These are phyloP conservation scores for Amaurobius ferox DNA, from an alignment of 2,888 invertebrate genomes.

Conservation along the genomic window DNA sequence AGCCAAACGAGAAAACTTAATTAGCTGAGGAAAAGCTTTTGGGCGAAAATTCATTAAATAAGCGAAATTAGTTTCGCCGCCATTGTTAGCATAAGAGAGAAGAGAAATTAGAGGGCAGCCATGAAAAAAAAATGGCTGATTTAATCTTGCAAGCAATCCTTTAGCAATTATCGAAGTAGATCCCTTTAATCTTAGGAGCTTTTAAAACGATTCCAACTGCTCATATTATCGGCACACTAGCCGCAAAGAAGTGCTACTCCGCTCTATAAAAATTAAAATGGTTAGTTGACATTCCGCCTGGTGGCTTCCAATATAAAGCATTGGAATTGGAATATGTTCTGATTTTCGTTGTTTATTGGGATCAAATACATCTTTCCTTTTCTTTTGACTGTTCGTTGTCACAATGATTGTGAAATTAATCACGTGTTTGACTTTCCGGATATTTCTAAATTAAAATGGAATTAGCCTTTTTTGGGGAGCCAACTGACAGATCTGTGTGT, in stretches of 20 bases:
- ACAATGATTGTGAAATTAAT: constrained; percentile 14
- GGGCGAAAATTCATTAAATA: constrained; percentile 70
- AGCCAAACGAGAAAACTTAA: constrained; percentile 71
- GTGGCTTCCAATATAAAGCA: constrained; percentile 13
- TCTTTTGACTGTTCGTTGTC: constrained; percentile 32
- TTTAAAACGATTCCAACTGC: constrained; percentile 68
- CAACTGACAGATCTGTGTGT: neutral
- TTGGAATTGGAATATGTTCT: constrained; percentile 23
- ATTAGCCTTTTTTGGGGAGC: neutral
- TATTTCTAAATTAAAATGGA: constrained; percentile 30
- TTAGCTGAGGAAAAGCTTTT: constrained; percentile 69
- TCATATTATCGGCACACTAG: constrained; percentile 50
- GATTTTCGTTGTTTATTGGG: neutral
- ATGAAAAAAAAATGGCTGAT: constrained; percentile 49
- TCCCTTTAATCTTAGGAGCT: constrained; percentile 67
- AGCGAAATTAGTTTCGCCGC: constrained; percentile 70
- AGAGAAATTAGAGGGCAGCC: constrained; percentile 49
- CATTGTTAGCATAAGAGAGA: constrained; percentile 66
- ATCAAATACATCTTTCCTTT: constrained; percentile 37
- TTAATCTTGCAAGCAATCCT: constrained; percentile 66
- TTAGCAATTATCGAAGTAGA: constrained; percentile 61
- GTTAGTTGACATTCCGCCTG: constrained; percentile 51
- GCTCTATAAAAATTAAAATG: constrained; percentile 52
- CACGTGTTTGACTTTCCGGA: constrained; percentile 14
- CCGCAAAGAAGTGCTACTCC: constrained; percentile 49